Conservation (phyloP, 2,113 vertebrate species). For the Phodopus roborovskii region DNA sequence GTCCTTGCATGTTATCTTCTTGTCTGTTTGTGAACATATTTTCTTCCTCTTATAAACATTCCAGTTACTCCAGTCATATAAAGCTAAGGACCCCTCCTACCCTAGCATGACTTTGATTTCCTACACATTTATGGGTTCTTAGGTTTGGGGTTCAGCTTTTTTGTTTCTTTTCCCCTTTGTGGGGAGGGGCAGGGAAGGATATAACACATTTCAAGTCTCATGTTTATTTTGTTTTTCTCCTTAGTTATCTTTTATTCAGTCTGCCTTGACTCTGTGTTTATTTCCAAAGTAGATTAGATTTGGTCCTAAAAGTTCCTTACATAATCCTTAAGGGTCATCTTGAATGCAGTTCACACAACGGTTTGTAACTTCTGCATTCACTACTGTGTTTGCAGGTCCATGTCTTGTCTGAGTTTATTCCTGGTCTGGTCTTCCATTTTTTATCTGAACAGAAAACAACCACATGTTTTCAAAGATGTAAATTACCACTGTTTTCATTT, state of each 20-base stretch:
- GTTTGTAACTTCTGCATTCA: background rate
- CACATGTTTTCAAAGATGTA: background rate
- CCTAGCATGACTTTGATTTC: background rate
- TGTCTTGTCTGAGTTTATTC: background rate
- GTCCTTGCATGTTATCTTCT: background rate
- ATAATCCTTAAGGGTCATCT: background rate
- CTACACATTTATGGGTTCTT: background rate
- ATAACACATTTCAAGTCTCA: background rate
- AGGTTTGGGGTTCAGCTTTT: background rate
- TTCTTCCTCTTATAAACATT: background rate
- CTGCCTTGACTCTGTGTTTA: background rate
- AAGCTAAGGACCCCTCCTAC: background rate
- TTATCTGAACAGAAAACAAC: background rate
- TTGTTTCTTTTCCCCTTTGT: background rate
- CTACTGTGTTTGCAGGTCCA: background rate
- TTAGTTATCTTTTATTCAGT: background rate
- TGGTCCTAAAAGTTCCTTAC: background rate
- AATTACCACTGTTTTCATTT: background rate
- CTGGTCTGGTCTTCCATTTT: background rate
- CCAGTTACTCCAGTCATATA: background rate
- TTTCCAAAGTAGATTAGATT: background rate
- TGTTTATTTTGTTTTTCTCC: background rate
- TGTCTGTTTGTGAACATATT: background rate
- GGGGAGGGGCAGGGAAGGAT: accelerated
- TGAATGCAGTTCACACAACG: background rate